Evolutionary conservation across 2,113 vertebrate genomes (phyloP).

Genomic region (Panthera uncia): DNA sequence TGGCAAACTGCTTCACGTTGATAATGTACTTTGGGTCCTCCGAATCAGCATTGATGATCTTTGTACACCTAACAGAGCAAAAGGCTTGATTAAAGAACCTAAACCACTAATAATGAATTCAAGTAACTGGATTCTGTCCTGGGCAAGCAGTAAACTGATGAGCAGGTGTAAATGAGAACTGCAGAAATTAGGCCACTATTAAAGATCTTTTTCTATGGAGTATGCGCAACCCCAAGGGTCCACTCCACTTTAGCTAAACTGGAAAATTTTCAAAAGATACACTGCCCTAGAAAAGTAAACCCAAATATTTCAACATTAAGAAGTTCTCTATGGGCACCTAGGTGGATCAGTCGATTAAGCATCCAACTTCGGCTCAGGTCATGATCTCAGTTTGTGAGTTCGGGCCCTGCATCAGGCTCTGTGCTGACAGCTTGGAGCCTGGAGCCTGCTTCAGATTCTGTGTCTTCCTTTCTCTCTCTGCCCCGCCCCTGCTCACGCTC

Average conservation of each 20-base stretch:
- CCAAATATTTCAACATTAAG: neutral
- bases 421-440: too few species aligned
- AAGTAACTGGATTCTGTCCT: slow-evolving; percentile 7
- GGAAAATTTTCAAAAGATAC: neutral
- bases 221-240: neutral
- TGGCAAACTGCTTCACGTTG: slow-evolving; percentile 99
- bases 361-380: too few species aligned
- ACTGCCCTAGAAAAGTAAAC: neutral
- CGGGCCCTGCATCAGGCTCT: too few species aligned
- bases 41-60: slow-evolving; percentile 99
- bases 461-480: too few species aligned
- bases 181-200: neutral
- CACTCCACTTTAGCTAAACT: neutral
- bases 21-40: slow-evolving; percentile 99
- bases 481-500: too few species aligned
- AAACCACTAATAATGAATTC: slow-evolving; percentile 22
- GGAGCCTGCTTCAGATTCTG: too few species aligned
- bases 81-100: slow-evolving; percentile 39
- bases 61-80: slow-evolving; percentile 92
- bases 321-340: neutral
- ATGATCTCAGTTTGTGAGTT: too few species aligned
- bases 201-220: neutral
- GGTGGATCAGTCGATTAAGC: too few species aligned
- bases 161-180: neutral
- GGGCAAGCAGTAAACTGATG: neutral